Base-by-base conservation (phyloP, 1,140 invertebrate genomes). In the Lepidotrigona ventralis region DNA sequence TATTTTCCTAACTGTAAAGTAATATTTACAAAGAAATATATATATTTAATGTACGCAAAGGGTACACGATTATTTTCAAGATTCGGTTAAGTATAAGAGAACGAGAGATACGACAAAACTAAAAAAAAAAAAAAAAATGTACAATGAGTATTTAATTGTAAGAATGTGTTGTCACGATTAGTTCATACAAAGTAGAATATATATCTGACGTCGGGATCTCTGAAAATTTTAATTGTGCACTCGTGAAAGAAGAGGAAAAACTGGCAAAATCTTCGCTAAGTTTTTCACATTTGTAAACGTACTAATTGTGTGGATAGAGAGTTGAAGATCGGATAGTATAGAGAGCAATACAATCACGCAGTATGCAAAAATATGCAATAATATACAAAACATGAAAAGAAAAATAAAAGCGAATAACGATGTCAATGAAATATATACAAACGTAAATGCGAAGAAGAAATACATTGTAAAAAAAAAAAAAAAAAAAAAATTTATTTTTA, bases 401-500 rank as follows among this genome's bases (percentile, higher is more conserved):
- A 54, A 75, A 39, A 17, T 54, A 70, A 54, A 83, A 79, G 68
- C 81, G 51, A 46, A 9, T 68, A 69, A 56, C 15, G 39, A 83
- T 58, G 66, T 63, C 54, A 56, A n/a, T 56, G 68, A 77, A 88
- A 72, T 58, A 71, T 64, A 56, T 76, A 39, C n/a, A 19, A 87
- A 79, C 53, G 70, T 86, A 86, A 86, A 77, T 85, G 76, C 86
- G 77, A 87, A 74, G 72, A 79, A 78, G 53, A 79, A 71, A 53
- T 75, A 87, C 79, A 81, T 85, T 77, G 71, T 69, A 77, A 88
- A 76, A 14, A 77, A 83, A 8, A 77, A 88, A 76, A 23, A 77
- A 82, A 33, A 33, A 33, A 39, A 39, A 39, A 87, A 88, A 69
- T 88, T 86, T 87, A 88, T 19, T 83, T 83, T 83, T 92, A 92